Evolutionary conservation across 2,888 invertebrate species (phyloP).

Genomic region (Amphiduros pacificus): DNA sequence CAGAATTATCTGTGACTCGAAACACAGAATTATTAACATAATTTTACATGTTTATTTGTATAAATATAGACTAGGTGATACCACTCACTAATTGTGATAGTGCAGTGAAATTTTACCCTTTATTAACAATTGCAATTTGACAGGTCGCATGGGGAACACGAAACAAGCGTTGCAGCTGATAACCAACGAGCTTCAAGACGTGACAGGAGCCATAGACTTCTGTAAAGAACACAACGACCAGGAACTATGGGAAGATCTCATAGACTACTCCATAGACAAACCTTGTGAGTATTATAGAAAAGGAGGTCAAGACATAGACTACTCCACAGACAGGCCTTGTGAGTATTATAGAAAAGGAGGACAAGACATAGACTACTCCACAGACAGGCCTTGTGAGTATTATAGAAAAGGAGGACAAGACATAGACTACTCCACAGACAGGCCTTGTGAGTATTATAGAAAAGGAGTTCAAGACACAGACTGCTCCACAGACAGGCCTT

Average conservation of each 20-base stretch:
- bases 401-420: too few species aligned
- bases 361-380: not conserved
- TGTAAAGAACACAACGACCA: conserved; percentile 94
- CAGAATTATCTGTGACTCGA: too few species aligned
- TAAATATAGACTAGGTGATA: too few species aligned
- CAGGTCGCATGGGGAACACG: conserved; percentile 80
- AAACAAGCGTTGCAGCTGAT: conserved; percentile 89
- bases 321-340: not conserved
- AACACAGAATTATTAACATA: too few species aligned
- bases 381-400: not conserved
- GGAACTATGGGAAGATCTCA: conserved; percentile 88
- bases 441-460: not conserved
- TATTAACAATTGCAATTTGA: too few species aligned
- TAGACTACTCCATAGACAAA: conserved; percentile 82
- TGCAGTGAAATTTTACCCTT: too few species aligned
- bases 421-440: not conserved
- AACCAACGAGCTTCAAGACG: conserved; percentile 79
- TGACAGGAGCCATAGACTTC: conserved; percentile 91
- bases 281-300: conserved; percentile 66
- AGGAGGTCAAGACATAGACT: not conserved
- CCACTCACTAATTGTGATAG: too few species aligned
- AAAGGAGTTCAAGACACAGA: too few species aligned
- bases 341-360: too few species aligned
- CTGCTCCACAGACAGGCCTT: not conserved
- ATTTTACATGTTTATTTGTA: too few species aligned